A percentile compares a stretch with the other conserved stretches of the same genome.
Evolutionary conservation across 2,888 invertebrate species (phyloP).

Genomic region (Amiota mariae): DNA sequence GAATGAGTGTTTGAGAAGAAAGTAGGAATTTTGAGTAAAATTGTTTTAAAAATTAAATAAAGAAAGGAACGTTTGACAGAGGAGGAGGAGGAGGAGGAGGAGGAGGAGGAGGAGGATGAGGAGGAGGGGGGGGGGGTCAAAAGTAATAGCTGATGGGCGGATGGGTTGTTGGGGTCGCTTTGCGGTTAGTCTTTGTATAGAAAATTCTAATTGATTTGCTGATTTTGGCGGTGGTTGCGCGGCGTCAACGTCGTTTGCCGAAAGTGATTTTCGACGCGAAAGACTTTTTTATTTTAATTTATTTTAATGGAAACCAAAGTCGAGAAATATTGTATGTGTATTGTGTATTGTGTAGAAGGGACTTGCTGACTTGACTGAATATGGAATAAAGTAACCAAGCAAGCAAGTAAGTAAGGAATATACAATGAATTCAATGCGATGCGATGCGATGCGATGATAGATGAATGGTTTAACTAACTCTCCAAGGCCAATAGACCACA

Average conservation of each 20-base stretch:
- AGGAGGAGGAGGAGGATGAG: no score
- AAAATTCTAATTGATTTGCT: constrained; percentile 64
- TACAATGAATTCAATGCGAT: no score
- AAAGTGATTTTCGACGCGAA: constrained; percentile 52
- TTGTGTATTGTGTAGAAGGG: neutral
- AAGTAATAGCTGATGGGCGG: neutral
- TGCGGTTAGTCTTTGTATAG: constrained; percentile 39
- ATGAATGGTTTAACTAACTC: neutral
- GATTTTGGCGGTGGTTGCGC: constrained; percentile 39
- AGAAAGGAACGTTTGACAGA: neutral
- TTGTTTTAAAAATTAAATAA: constrained; percentile 15
- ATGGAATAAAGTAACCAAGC: no score
- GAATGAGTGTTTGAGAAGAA: neutral
- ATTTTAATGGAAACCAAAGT: constrained; percentile 58
- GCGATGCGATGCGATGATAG: neutral
- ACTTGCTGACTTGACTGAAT: no score
- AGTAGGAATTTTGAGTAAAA: neutral
- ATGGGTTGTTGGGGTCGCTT: neutral
- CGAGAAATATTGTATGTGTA: no score
- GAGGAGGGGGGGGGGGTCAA: neutral
- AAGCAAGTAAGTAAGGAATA: no score
- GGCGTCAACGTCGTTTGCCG: neutral
- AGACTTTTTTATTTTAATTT: constrained; percentile 52
- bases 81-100: no score
- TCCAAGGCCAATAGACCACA: constrained; percentile 45